phyloP scores from a whole-genome alignment of 2,888 invertebrate species.

The Acrocera orbiculus region DNA sequence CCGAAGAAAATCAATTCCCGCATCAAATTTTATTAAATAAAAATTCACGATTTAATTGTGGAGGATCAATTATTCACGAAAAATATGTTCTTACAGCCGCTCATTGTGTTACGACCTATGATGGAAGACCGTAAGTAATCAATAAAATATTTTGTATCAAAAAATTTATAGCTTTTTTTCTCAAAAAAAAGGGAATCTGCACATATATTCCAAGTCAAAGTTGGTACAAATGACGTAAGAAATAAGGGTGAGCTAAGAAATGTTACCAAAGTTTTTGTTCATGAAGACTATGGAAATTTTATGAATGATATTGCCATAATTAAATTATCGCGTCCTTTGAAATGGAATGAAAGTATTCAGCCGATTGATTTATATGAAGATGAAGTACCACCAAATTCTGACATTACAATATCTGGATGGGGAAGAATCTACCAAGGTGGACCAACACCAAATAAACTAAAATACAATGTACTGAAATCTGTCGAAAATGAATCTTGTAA shows the following conservation, averaged over 20 bases:
- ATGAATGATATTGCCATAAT: conserved; percentile 22
- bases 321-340: conserved; percentile 17
- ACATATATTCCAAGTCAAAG: conserved; percentile 18
- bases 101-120: conserved; percentile 22
- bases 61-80: conserved; percentile 16
- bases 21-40: conserved; percentile 24
- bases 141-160: not conserved
- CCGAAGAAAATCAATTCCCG: conserved; percentile 21
- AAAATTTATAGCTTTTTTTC: not conserved
- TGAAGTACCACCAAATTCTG: conserved; percentile 15
- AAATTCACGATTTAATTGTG: conserved; percentile 18
- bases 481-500: not conserved
- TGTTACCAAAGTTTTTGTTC: conserved; percentile 18
- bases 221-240: conserved; percentile 21
- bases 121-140: conserved; percentile 18
- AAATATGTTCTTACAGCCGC: conserved; percentile 19
- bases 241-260: conserved; percentile 19
- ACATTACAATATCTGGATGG: conserved; percentile 22
- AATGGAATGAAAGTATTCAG: conserved; percentile 14
- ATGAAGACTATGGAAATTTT: conserved; percentile 17
- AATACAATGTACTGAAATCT: conserved; percentile 13
- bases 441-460: conserved; percentile 16
- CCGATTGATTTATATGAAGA: conserved; percentile 17
- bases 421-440: conserved; percentile 17
- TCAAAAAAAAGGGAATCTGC: conserved; percentile 18